Conservation (phyloP, 1,140 invertebrate species). For the Saxidomus purpurata region DNA sequence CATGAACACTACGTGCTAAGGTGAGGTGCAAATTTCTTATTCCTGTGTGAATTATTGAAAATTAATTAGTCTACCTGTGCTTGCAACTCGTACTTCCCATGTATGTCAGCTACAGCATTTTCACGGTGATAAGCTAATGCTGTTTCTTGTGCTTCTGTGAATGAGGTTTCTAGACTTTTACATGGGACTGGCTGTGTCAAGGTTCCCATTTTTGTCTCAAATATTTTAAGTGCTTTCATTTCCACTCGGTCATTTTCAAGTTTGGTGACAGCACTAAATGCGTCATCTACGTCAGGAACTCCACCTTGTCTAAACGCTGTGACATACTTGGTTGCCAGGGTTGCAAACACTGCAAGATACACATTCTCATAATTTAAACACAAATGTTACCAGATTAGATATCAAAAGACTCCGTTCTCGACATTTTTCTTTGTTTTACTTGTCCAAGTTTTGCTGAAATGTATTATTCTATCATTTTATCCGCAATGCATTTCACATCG, state of each 20-base stretch:
- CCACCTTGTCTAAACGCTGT: neutral
- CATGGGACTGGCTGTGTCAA: neutral
- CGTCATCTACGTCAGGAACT: constrained; percentile 7
- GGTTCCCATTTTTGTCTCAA: neutral
- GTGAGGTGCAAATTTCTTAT: too few species aligned
- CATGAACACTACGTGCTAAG: too few species aligned
- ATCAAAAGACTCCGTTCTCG: too few species aligned
- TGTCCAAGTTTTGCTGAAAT: too few species aligned
- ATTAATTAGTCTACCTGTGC: too few species aligned
- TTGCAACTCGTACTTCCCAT: neutral
- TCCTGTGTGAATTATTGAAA: too few species aligned
- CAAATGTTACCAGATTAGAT: too few species aligned
- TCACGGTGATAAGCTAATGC: neutral
- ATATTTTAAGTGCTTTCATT: neutral
- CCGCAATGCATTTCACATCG: too few species aligned
- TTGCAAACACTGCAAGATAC: neutral
- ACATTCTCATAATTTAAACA: too few species aligned
- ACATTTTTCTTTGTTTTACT: too few species aligned
- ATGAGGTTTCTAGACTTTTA: neutral
- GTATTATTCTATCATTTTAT: too few species aligned
- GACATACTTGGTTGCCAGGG: neutral
- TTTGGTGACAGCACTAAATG: neutral
- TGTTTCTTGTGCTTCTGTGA: neutral
- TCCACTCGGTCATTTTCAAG: neutral
- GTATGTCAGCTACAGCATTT: neutral